Base-by-base conservation (phyloP, 2,797 vertebrate species). In the Chaetophractus vellerosus region DNA sequence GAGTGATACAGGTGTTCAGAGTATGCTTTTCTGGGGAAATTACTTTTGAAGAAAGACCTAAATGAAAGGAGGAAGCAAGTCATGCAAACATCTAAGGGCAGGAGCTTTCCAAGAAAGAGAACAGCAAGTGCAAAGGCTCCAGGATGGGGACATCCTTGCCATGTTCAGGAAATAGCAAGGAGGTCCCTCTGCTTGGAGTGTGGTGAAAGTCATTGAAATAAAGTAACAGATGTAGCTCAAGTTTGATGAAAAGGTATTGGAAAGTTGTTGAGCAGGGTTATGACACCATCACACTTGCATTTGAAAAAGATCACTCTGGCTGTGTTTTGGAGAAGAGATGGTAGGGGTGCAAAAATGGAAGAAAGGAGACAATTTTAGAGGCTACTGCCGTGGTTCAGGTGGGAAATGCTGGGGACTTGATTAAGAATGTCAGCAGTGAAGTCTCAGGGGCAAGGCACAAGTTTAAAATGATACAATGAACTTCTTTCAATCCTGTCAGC, bases 401-500 rank as follows among this genome's bases (percentile, higher is more conserved):
- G 80, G 87, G 50, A 83, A 81, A 64, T 81, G 59, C 28, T 21
- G 68, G 50, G 10, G 10, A 64, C 72, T 84, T 84, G 86, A 72
- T 59, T 57, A 69, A 19, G 36, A 33, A 80, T 89, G 69, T 90
- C 45, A 36, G 38, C 82, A 59, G 26, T 38, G 52, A 92, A 15
- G 31, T 72, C 66, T 24, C 71, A 50, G 24, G 19, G 12, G 19
- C 26, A 80, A 87, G 52, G 45, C 48, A 59, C 3, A 21, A 81
- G 68, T 89, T 92, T 81, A 83, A 31, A 87, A 91, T 45, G 80
- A 93, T 61, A 97, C 91, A 96, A 95, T 95, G 68, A 79, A 45
- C 36, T 33, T 74, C 93, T 96, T 96, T 96, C 90, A 96, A 0
- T 90, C 31, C 80, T 74, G 80, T 52, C 63, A 61, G 55, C 33